These are phyloP conservation scores for Menidia menidia DNA, from an alignment of 2,797 vertebrate genomes.

Conservation along the genomic window DNA sequence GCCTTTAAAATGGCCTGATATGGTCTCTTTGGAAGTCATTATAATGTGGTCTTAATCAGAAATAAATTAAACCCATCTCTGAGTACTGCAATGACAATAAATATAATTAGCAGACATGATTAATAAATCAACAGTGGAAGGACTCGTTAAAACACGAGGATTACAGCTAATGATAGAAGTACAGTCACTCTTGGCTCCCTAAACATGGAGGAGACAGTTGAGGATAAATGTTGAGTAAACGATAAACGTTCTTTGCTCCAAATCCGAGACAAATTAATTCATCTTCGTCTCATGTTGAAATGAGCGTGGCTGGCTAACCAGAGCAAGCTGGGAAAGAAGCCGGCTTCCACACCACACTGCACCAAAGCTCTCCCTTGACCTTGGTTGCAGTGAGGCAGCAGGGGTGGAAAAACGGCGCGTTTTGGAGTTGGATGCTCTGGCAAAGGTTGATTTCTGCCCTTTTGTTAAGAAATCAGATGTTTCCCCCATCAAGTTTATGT, in stretches of 20 bases:
- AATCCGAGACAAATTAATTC: conserved; percentile 14
- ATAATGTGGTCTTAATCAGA: not conserved
- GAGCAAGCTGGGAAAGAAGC: conserved; percentile 15
- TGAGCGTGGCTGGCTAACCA: conserved; percentile 3
- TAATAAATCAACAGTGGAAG: conserved; percentile 10
- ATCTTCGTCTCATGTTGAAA: conserved; percentile 3
- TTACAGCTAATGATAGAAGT: conserved; percentile 31
- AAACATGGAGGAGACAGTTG: not conserved
- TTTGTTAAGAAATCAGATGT: conserved; percentile 43
- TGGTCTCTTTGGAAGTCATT: not conserved
- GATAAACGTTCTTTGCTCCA: conserved; percentile 22
- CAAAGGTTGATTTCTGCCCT: conserved; percentile 27
- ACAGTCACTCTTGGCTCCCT: conserved; percentile 9
- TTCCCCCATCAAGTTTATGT: conserved; percentile 13
- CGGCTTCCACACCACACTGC: conserved; percentile 13
- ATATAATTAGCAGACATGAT: conserved; percentile 18
- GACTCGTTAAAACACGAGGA: conserved; percentile 22
- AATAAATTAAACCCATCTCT: not conserved
- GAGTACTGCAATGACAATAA: not conserved
- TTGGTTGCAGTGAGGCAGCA: conserved; percentile 14
- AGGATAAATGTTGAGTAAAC: conserved; percentile 33
- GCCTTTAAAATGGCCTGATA: not conserved
- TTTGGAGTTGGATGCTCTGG: conserved; percentile 14
- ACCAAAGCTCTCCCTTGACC: conserved; percentile 36
- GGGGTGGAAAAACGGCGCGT: conserved; percentile 11